Conservation (phyloP, 2,113 vertebrate species). For the Formicarius rufipectus region DNA sequence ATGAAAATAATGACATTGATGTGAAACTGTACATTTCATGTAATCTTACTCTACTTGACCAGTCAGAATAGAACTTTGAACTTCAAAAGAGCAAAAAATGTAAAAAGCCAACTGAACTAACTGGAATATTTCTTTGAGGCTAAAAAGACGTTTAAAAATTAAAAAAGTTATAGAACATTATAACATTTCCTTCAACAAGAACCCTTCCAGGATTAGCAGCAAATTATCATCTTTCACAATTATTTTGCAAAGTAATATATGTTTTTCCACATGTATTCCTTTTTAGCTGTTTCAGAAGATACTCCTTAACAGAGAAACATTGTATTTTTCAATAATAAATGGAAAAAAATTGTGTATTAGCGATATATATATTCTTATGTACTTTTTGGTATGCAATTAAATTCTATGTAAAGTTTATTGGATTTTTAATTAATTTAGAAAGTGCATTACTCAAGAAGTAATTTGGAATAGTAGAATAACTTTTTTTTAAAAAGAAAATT, state of each 20-base stretch:
- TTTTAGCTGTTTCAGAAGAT: not conserved
- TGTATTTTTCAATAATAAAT: not conserved
- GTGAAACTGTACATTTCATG: not conserved
- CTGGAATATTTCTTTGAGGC: not conserved
- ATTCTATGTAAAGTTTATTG: not conserved
- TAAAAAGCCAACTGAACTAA: not conserved
- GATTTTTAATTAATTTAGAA: not conserved
- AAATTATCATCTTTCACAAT: not conserved
- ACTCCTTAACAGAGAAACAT: not conserved
- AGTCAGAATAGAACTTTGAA: not conserved
- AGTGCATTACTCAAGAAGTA: not conserved
- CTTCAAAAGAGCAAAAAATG: not conserved
- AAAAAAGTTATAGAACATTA: not conserved
- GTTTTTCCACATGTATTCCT: not conserved
- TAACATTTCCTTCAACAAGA: not conserved
- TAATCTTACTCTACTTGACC: not conserved
- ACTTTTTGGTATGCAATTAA: not conserved
- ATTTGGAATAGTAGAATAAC: not conserved
- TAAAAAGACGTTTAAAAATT: not conserved
- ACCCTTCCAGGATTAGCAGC: not conserved
- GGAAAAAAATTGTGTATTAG: not conserved
- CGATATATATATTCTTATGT: not conserved
- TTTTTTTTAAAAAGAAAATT: not conserved
- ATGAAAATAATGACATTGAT: not conserved
- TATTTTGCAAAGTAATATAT: not conserved